These are phyloP conservation scores for Lomographa bimaculata DNA, from an alignment of 2,888 invertebrate species.

Conservation along the genomic window DNA sequence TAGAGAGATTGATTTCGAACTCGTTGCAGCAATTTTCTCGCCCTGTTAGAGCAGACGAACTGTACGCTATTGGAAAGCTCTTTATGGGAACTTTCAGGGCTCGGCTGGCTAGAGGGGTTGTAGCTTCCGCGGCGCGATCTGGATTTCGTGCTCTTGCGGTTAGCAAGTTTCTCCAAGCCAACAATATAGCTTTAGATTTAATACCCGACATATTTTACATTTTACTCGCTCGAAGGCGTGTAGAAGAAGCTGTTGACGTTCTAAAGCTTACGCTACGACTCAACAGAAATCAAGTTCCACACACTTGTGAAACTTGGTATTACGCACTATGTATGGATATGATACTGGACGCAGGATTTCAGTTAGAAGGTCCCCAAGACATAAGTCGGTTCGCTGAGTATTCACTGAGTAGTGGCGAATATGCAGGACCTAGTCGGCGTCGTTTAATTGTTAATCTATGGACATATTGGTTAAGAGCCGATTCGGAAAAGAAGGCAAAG, in stretches of 20 bases:
- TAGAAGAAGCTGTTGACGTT: slow-evolving; percentile 77
- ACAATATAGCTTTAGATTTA: slow-evolving; percentile 64
- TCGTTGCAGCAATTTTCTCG: slow-evolving; percentile 51
- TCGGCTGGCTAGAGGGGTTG: slow-evolving; percentile 57
- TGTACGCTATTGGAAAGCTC: slow-evolving; percentile 71
- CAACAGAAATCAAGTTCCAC: slow-evolving; percentile 43
- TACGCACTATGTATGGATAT: slow-evolving; percentile 83
- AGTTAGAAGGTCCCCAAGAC: slow-evolving; percentile 71
- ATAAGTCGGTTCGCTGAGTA: slow-evolving; percentile 69
- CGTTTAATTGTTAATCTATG: slow-evolving; percentile 65
- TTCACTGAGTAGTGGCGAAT: slow-evolving; percentile 49
- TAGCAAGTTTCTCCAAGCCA: slow-evolving; percentile 68
- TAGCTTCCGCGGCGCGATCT: slow-evolving; percentile 58
- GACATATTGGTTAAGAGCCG: slow-evolving; percentile 71
- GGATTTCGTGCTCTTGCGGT: slow-evolving; percentile 68
- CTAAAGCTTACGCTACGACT: slow-evolving; percentile 57
- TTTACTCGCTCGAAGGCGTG: slow-evolving; percentile 64
- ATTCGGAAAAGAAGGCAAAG: slow-evolving; percentile 59
- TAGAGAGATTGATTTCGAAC: slow-evolving; percentile 59
- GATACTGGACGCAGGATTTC: slow-evolving; percentile 82
- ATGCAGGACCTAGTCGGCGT: slow-evolving; percentile 51
- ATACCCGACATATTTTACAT: slow-evolving; percentile 73
- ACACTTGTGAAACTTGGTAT: slow-evolving; percentile 76
- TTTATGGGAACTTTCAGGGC: slow-evolving; percentile 70
- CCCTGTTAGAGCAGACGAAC: slow-evolving; percentile 66